Percentiles rank a stretch among this genome's conserved stretches.
Evolutionary conservation across 2,888 invertebrate species (phyloP).

Genomic region (Cantharis rufa): DNA sequence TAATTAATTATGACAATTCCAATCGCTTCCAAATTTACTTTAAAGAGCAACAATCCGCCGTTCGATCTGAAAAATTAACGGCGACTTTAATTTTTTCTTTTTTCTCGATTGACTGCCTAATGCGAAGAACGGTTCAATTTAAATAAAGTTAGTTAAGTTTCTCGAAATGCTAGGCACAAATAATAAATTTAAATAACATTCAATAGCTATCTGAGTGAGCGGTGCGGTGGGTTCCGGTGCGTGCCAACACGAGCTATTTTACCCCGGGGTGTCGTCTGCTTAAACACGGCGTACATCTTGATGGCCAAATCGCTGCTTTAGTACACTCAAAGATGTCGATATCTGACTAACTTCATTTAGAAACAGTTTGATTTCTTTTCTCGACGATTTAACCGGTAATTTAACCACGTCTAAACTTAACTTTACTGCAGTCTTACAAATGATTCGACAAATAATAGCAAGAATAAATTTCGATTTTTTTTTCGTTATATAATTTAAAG

Average conservation of each 20-base stretch:
- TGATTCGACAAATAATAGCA: neutral
- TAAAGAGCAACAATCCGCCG: neutral
- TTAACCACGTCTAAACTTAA: slow-evolving; percentile 21
- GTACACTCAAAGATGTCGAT: slow-evolving; percentile 51
- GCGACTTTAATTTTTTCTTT: too few species aligned
- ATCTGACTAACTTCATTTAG: slow-evolving; percentile 50
- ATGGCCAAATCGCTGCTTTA: slow-evolving; percentile 55
- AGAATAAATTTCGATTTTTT: neutral
- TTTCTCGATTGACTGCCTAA: neutral
- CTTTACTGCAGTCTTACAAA: neutral
- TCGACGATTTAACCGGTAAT: slow-evolving; percentile 28
- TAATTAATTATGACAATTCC: neutral
- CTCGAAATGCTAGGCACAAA: slow-evolving; percentile 34
- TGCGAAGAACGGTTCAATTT: slow-evolving; percentile 6
- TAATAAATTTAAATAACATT: slow-evolving; percentile 47
- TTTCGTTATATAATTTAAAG: too few species aligned
- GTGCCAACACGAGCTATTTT: slow-evolving; percentile 52
- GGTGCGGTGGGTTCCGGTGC: slow-evolving; percentile 45
- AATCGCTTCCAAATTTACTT: neutral
- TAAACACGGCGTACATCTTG: slow-evolving; percentile 56
- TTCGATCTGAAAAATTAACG: neutral
- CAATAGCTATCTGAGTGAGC: slow-evolving; percentile 46
- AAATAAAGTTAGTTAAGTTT: slow-evolving; percentile 30
- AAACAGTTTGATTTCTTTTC: slow-evolving; percentile 35
- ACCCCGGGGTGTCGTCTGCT: slow-evolving; percentile 55